Conservation (phyloP, 2,888 invertebrate species). For the Orchesellides sinensis region DNA sequence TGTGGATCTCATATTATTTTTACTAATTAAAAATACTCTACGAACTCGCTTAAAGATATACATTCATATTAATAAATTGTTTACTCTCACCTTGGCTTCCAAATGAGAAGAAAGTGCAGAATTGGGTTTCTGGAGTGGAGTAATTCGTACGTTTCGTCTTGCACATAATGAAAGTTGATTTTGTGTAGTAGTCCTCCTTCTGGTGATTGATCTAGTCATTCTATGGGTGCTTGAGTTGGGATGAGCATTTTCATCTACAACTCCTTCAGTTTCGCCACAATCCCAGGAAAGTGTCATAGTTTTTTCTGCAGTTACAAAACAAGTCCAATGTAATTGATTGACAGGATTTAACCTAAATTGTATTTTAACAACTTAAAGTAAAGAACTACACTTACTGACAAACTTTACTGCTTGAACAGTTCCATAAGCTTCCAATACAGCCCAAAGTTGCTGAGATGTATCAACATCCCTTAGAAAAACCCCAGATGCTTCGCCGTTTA, state of each 20-base stretch:
- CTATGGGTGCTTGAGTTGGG: not conserved
- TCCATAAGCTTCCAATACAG: slow-evolving; percentile 62
- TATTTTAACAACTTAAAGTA: not conserved
- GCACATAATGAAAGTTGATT: not conserved
- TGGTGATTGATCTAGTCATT: not conserved
- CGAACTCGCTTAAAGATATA: too few species aligned
- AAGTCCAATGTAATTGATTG: too few species aligned
- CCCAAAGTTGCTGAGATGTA: slow-evolving; percentile 53
- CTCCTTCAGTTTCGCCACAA: not conserved
- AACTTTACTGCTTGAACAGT: slow-evolving; percentile 54
- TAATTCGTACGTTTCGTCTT: slow-evolving; percentile 24
- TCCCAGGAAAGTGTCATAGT: not conserved
- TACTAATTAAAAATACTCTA: too few species aligned
- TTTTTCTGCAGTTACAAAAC: slow-evolving; percentile 10
- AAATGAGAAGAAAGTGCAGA: not conserved
- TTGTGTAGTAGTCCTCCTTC: not conserved
- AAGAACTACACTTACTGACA: slow-evolving; percentile 47
- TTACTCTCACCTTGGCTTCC: not conserved
- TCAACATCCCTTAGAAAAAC: slow-evolving; percentile 42
- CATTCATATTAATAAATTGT: too few species aligned
- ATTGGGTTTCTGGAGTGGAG: slow-evolving; percentile 8
- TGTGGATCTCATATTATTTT: too few species aligned
- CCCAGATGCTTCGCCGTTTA: slow-evolving; percentile 48
- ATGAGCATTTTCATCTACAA: not conserved
- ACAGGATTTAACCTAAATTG: not conserved